Percentiles rank a stretch among this genome's conserved stretches.
These are phyloP conservation scores for Belgica antarctica DNA, from an alignment of 2,888 invertebrate species.

Conservation along the genomic window DNA sequence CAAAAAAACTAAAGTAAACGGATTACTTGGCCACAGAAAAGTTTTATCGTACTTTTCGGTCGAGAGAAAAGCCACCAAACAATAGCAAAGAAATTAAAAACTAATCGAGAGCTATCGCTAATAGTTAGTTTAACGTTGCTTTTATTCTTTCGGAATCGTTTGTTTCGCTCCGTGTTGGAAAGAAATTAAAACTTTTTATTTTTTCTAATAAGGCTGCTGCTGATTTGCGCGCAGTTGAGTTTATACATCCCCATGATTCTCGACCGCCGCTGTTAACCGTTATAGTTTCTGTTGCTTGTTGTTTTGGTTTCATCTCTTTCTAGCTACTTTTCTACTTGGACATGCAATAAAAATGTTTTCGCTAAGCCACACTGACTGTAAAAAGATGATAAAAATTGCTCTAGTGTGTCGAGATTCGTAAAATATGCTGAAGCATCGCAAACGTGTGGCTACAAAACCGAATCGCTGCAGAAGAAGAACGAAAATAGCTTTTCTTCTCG, in stretches of 20 bases:
- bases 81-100: constrained; percentile 31
- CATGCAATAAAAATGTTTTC: not conserved
- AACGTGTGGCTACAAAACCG: constrained; percentile 2
- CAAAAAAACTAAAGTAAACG: not conserved
- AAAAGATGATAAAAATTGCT: constrained; percentile 14
- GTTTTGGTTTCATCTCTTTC: too few relatives aligned
- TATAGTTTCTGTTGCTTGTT: not conserved
- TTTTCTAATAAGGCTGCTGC: constrained; percentile 1
- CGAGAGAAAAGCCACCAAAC: not conserved
- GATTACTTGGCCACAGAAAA: not conserved
- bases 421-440: not conserved
- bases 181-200: too few relatives aligned
- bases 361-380: not conserved
- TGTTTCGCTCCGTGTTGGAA: too few relatives aligned
- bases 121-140: not conserved
- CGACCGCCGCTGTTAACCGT: not conserved
- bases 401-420: not conserved
- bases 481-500: not conserved
- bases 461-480: not conserved
- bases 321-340: too few relatives aligned
- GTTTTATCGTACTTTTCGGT: not conserved
- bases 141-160: not conserved
- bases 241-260: not conserved
- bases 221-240: not conserved
- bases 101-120: constrained; percentile 16